Base-by-base conservation (phyloP, 2,797 vertebrate genomes). In the Eulemur mongoz region DNA sequence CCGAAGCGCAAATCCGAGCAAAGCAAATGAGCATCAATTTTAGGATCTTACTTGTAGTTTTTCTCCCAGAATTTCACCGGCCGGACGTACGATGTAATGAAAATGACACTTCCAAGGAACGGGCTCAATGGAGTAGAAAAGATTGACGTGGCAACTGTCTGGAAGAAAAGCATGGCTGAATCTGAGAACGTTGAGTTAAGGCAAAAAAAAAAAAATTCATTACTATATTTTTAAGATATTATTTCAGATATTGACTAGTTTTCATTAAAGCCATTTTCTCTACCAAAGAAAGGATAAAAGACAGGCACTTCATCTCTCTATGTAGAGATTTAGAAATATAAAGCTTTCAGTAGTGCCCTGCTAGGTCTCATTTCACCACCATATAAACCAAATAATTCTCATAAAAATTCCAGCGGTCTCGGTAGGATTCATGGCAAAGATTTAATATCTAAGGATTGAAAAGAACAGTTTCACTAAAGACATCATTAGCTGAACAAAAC, bases 11-110 rank as follows among this genome's bases (percentile, higher is more conserved):
- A 27, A 45, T 18, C 17, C 27, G 30, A 59, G 14, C 0, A 11
- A 86, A 75, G 94, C 15, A 92, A 45, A 80, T 81, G 80, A 48
- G 50, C 89, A 5, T 11, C 1, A 1, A 38, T 1, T 22, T 38
- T 32, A 85, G n/a, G 89, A 17, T 78, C 99, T 99, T 99, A 99
- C 99, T 99, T 99, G 99, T 99, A 99, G 98, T 99, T 99, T 96
- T 99, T 99, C 98, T 99, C 99, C 99, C 99, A 99, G 99, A 99
- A 99, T 98, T 99, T 99, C 97, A 99, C 96, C 0, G 99, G 99
- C 83, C 99, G 99, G 27, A 99, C 99, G 0, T 99, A 99, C 0
- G 99, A 99, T 4, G 99, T 99, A 73, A 99, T 99, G 97, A 99
- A 99, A 98, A 99, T 99, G 98, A 99, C 99, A 0, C 99, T 99